Conservation (phyloP, 1,140 invertebrate genomes). For the Theocolax elegans region DNA sequence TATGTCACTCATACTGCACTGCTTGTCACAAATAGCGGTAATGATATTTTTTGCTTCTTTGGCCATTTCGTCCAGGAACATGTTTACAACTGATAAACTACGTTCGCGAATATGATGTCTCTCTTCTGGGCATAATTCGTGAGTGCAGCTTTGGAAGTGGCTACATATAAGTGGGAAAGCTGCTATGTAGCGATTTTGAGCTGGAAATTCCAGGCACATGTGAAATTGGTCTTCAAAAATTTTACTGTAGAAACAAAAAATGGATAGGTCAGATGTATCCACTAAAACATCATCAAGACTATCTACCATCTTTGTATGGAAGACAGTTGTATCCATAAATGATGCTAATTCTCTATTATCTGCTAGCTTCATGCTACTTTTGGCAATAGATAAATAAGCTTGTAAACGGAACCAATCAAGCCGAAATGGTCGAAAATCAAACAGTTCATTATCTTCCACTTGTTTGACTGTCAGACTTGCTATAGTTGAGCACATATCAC, state of each 20-base stretch:
- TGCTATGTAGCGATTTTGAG: constrained; percentile 97
- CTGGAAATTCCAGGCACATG: constrained; percentile 98
- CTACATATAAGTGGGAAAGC: constrained; percentile 97
- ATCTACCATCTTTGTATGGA: constrained; percentile 98
- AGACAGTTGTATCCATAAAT: constrained; percentile 94
- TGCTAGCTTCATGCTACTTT: constrained; percentile 84
- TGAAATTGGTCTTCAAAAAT: constrained; percentile 98
- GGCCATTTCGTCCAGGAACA: constrained; percentile 98
- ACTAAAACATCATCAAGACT: constrained; percentile 96
- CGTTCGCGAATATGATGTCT: constrained; percentile 95
- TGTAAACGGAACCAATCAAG: constrained; percentile 98
- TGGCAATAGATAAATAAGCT: constrained; percentile 90
- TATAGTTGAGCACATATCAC: constrained; percentile 91
- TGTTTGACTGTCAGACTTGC: constrained; percentile 91
- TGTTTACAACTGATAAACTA: constrained; percentile 95
- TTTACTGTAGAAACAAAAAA: constrained; percentile 97
- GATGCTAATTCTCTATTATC: constrained; percentile 89
- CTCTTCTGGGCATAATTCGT: constrained; percentile 98
- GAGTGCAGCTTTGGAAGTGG: constrained; percentile 97
- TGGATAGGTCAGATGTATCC: constrained; percentile 96
- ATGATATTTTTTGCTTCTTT: constrained; percentile 99
- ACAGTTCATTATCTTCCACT: constrained; percentile 95
- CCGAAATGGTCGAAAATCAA: constrained; percentile 94
- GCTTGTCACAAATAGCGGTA: constrained; percentile 97
- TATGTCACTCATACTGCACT: constrained; percentile 93